A percentile compares a stretch with the other conserved stretches of the same genome.
These are phyloP conservation scores for Erythrolamprus reginae DNA, from an alignment of 2,113 vertebrate genomes.

Conservation along the genomic window DNA sequence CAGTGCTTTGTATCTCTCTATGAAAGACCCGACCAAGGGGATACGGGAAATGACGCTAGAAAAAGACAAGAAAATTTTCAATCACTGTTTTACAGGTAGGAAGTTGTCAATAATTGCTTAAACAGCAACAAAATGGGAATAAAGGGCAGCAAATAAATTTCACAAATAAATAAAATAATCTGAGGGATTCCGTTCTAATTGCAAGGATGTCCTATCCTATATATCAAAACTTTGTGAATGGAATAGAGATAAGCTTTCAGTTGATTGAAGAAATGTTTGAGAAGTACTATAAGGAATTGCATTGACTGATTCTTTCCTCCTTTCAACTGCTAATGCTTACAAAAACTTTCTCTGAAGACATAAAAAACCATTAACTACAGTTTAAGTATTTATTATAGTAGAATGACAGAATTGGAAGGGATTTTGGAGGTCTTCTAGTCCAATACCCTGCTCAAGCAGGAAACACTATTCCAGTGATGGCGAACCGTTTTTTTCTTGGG, in stretches of 20 bases:
- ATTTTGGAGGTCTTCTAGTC: neutral
- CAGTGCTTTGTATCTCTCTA: constrained; percentile 82
- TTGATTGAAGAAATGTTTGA: neutral
- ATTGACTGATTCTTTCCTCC: neutral
- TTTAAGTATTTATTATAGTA: neutral
- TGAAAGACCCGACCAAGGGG: constrained; percentile 87
- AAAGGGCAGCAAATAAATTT: neutral
- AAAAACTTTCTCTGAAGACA: neutral
- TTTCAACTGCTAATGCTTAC: neutral
- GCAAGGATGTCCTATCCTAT: neutral
- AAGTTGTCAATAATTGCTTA: neutral
- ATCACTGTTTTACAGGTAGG: constrained; percentile 93
- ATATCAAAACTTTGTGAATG: neutral
- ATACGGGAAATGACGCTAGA: constrained; percentile 88
- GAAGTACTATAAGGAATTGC: neutral
- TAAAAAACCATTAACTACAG: neutral
- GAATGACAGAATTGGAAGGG: neutral
- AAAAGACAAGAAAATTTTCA: constrained; percentile 87
- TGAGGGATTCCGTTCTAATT: neutral
- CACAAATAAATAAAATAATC: neutral
- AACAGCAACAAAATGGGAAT: neutral
- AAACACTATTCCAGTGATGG: too few relatives aligned
- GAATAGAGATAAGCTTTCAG: neutral
- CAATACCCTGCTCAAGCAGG: neutral
- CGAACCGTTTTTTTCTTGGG: too few relatives aligned